Percentiles rank a stretch among this genome's conserved stretches.
Evolutionary conservation across 92 coral and sea anemone genomes (phyloP).

Genomic region (Porites evermanni): DNA sequence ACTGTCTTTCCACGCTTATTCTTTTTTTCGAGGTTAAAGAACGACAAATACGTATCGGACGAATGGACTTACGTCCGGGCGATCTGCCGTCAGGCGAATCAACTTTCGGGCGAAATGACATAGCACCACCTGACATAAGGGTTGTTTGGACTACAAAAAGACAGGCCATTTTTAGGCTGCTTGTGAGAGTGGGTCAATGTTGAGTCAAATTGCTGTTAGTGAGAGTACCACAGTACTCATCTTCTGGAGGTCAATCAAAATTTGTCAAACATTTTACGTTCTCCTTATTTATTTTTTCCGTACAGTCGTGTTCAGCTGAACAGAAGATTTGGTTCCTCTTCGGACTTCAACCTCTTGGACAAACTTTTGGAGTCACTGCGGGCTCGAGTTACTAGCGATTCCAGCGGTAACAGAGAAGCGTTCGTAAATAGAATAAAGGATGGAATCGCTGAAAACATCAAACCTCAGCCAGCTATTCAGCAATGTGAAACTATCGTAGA

Average conservation of each 20-base stretch:
- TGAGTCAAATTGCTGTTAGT: no score
- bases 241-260: neutral
- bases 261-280: neutral
- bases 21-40: no score
- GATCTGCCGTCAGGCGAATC: no score
- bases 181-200: no score
- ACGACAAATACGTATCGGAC: no score
- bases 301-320: conserved; percentile 80
- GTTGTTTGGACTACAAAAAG: no score
- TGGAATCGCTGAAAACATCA: conserved; percentile 22
- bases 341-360: conserved; percentile 71
- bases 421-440: conserved; percentile 27
- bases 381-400: conserved; percentile 50
- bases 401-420: conserved; percentile 21
- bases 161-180: no score
- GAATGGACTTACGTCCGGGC: no score
- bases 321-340: conserved; percentile 55
- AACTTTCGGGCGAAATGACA: no score
- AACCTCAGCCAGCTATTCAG: neutral
- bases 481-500: neutral
- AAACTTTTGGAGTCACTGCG: conserved; percentile 77
- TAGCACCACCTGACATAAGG: no score
- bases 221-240: no score
- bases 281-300: neutral
- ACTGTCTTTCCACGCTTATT: no score